Base-by-base conservation (phyloP, 2,797 vertebrate genomes). In the Gymnothorax reevesii region DNA sequence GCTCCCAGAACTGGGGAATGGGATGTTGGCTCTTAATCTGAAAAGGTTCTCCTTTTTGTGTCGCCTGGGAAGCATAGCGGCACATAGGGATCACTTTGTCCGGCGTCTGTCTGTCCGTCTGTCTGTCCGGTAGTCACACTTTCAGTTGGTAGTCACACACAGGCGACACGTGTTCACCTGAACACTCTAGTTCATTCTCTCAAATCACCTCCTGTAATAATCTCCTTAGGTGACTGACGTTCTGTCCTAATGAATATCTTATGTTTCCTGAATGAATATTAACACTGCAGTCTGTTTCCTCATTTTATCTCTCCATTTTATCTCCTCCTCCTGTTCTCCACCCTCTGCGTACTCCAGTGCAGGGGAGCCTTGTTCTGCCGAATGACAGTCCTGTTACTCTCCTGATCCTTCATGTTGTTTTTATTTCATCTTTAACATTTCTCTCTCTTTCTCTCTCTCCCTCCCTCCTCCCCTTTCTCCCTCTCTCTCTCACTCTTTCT, bases 151-250 rank as follows among this genome's bases (percentile, higher is more conserved):
- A n/a, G n/a, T n/a, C n/a, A n/a, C n/a, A n/a, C n/a, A n/a, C n/a
- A n/a, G n/a, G n/a, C n/a, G n/a, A n/a, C n/a, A n/a, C n/a, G n/a
- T n/a, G n/a, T n/a, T n/a, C n/a, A n/a, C n/a, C n/a, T n/a, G n/a
- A n/a, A n/a, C n/a, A n/a, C n/a, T n/a, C n/a, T n/a, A n/a, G n/a
- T n/a, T 84, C 60, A n/a, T 69, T 84, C 75, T 59, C 52, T 60
- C 77, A 83, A 66, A 87, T 83, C 77, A 85, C 75, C 64, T 42
- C 42, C 42, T 57, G 57, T 57, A 49, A 66, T 87, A 84, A 73
- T 55, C 79, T 87, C 52, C 0, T 7, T 27, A 59, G 49, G 57
- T 25, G 12, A 33, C 80, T 57, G n/a, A 83, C 59, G 25, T 13
- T 13, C 7, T 83, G n/a, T 33, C 59, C 49, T 83, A 13, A 83